Base-by-base conservation (phyloP, 35 echinoderm and acorn worm genomes). In the Apostichopus parvimensis region DNA sequence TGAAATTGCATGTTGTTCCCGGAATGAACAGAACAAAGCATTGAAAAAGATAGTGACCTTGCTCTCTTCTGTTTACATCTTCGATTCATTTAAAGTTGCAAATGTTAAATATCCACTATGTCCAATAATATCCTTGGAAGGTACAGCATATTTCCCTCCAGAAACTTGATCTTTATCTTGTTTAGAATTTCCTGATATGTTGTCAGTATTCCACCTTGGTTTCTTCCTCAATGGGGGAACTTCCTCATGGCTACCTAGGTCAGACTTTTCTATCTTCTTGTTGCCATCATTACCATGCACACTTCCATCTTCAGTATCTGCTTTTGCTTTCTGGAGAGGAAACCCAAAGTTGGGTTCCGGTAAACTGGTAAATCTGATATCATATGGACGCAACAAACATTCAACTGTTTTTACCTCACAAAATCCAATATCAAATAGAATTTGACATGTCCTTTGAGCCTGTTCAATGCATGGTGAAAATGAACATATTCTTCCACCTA, bases 401-500 rank as follows among this genome's bases (percentile, higher is more conserved):
- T 99, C 97, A 6, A 99, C 77, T 13, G 97, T 99, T 45, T 82
- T 82, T 56, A 99, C 57, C 55, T 99, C 97, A n/a, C 45, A 92
- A 73, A 99, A 99, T 21, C 97, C 94, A 54, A 68, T 65, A 6
- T 56, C 56, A 7, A 77, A 52, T 15, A 99, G 82, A 73, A 90
- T 87, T 21, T 93, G 15, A 53, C 97, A 96, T 24, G 92, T 95
- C 53, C 86, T 86, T 80, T 99, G 97, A 10, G 95, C 97, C 83
- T 99, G 97, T 78, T 99, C 97, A 93, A 99, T 99, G 88, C 97
- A 99, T 60, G 97, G 97, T 61, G 97, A 99, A 61, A 99, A 99
- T 20, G 97, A 96, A 62, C 97, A 99, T 58, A 99, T 94, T 80
- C 95, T 93, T 6, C 97, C 97, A 81, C 97, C 97, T 96, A 90